phyloP scores from a whole-genome alignment of 2,113 vertebrate genomes.

The Boulengeromyrus knoepffleri region DNA sequence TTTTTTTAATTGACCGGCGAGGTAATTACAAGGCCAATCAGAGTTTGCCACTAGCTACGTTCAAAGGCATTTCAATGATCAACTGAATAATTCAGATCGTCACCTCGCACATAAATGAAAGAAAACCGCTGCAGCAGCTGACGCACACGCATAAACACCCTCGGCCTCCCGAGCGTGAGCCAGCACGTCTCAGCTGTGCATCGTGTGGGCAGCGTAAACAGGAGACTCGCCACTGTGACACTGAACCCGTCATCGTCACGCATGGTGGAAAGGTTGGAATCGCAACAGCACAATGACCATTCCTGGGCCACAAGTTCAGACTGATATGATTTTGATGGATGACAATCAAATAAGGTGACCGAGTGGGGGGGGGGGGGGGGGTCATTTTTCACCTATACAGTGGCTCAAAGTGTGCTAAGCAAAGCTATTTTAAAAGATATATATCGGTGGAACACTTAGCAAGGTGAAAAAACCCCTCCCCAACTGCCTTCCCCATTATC shows the following conservation, averaged over 20 bases:
- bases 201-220: not conserved
- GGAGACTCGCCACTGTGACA: not conserved
- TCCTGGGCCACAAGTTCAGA: not conserved
- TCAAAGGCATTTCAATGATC: not conserved
- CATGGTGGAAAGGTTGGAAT: no score
- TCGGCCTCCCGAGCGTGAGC: not conserved
- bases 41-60: not conserved
- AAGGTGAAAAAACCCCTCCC: not conserved
- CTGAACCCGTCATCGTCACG: no score
- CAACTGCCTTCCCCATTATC: not conserved
- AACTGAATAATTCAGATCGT: not conserved
- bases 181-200: not conserved
- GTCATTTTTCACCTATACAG: not conserved
- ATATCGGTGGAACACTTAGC: slow-evolving; percentile 8
- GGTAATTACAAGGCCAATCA: not conserved
- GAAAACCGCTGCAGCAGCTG: not conserved
- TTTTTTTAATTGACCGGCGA: not conserved
- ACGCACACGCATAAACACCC: no score
- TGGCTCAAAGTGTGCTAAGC: not conserved
- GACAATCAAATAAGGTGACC: not conserved
- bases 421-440: not conserved
- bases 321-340: not conserved
- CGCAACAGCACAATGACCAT: not conserved
- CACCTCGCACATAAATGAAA: not conserved
- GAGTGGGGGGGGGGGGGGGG: not conserved